Evolutionary conservation across 2,888 invertebrate species (phyloP), one percentile per base, ranked within the genome.

Genomic region (Xylocampa areola): DNA sequence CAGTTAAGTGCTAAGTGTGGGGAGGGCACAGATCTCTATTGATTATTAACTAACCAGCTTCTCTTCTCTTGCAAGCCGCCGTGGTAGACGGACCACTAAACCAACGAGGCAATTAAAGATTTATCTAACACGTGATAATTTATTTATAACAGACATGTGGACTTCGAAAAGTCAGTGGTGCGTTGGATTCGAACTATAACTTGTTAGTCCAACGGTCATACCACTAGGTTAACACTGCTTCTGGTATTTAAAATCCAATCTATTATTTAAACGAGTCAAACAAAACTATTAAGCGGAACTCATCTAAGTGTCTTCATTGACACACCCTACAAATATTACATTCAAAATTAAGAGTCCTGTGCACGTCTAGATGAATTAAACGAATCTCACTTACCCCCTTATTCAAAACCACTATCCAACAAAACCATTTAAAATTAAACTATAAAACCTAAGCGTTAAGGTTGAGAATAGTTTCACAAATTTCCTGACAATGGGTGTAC

Each of bases 301-400:
- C 39, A 76, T 76, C 59, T 68, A 73, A 73, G 73, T 77, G 76
- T 76, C 78, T 73, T 10, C 16, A 29, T 58, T 76, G 66, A 66
- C 68, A 67, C 62, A 58, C 69, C 70, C 77, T 73, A 63, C 73
- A 73, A 79, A 77, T 79, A 79, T 81, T 74, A 79, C 82, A 87
- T 84, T 84, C 81, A 86, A 91, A 92, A 92, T 92, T 92, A 92
- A 92, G 89, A 88, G 87, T 81, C 84, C 85, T 84, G 86, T 82
- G 88, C 90, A 91, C 89, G 91, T 92, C 89, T 87, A 85, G 86
- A 87, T 85, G 88, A 91, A 92, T 92, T 92, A 94, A 91, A 92
- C 83, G 88, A 87, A 90, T 90, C 89, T 89, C 89, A 90, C 91
- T 92, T 88, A 90, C 90, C 90, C 90, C 84, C 64, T 89, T 81